A percentile compares a stretch with the other conserved stretches of the same genome.
These are phyloP conservation scores for Cheilosia pagana DNA, from an alignment of 2,888 invertebrate genomes.

Conservation along the genomic window DNA sequence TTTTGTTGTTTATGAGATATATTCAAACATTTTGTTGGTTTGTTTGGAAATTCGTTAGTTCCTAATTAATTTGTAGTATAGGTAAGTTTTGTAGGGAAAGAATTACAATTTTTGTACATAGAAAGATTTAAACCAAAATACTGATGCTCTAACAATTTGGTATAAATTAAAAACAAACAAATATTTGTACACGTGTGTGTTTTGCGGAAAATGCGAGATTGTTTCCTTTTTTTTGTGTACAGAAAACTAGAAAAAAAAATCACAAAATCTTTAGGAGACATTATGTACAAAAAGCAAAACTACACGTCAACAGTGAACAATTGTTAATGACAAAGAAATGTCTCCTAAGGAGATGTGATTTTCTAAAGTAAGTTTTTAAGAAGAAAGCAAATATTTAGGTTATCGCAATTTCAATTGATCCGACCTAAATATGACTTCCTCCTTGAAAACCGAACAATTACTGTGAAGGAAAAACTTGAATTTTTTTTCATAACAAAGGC, in stretches of 20 bases:
- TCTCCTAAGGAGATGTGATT: conserved; percentile 57
- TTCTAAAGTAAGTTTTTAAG: neutral
- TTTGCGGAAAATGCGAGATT: conserved; percentile 50
- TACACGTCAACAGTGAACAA: conserved; percentile 38
- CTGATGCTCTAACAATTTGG: conserved; percentile 51
- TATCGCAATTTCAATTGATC: neutral
- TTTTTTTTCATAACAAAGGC: neutral
- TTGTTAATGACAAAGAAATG: conserved; percentile 28
- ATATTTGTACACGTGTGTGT: conserved; percentile 50
- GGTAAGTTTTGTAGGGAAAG: neutral
- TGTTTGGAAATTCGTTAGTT: conserved; percentile 71
- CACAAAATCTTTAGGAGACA: conserved; percentile 52
- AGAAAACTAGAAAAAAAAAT: conserved; percentile 18
- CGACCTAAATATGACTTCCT: neutral
- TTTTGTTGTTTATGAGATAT: conserved; percentile 52
- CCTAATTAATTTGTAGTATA: conserved; percentile 60
- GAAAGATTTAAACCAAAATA: conserved; percentile 50
- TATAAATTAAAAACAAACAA: conserved; percentile 26
- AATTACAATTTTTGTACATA: conserved; percentile 56
- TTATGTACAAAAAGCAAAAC: conserved; percentile 4
- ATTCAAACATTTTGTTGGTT: conserved; percentile 17
- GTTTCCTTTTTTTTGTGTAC: conserved; percentile 26
- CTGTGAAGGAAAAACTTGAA: neutral
- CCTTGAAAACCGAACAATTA: neutral
- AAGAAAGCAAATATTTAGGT: neutral